Base-by-base conservation (phyloP, 1,140 invertebrate species). In the Drosophila sp. region DNA sequence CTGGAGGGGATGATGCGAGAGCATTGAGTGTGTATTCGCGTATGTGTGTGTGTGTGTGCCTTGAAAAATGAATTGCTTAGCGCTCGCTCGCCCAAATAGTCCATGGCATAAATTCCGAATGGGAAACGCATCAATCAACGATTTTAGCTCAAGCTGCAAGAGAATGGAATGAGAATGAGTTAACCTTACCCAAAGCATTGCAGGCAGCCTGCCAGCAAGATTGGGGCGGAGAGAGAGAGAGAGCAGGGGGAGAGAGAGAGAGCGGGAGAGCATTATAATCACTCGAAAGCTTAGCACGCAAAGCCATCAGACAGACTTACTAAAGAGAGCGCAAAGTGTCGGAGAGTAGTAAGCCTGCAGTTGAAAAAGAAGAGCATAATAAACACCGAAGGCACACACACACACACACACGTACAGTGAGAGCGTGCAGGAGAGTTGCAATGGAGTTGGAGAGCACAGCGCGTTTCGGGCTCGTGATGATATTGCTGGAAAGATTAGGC, bases 91-190 rank as follows among this genome's bases (percentile, higher is more conserved):
- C 83, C 83, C 74, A 86, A 86, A 86, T 89, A 80, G 82, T 87
- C 75, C 83, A 86, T 87, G 79, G 83, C 83, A 89, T 89, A 89
- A 89, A 89, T 89, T 89, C 79, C 84, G 76, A 89, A 89, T 89
- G 83, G 83, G 84, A 89, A 89, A 89, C 83, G 79, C 83, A 89
- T 89, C 83, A 89, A 89, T 89, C 83, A 89, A 80, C 83, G 79
- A 61, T 76, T 76, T 78, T 62, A 61, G 57, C 56, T 59, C 73
- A 66, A 54, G 63, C 45, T 57, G 53, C 41, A 50, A 59, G 32
- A 67, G 54, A 18, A 43, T 36, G 13, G 34, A 40, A 51, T 43
- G 41, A 43, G 34, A 40, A 51, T 43, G 41, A 43, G 41, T 13
- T 43, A 8, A 16, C 8, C 14, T 18, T 7, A 64, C 61, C 36